phyloP scores from a whole-genome alignment of 92 coral and sea anemone genomes.

The Desmophyllum pertusum region DNA sequence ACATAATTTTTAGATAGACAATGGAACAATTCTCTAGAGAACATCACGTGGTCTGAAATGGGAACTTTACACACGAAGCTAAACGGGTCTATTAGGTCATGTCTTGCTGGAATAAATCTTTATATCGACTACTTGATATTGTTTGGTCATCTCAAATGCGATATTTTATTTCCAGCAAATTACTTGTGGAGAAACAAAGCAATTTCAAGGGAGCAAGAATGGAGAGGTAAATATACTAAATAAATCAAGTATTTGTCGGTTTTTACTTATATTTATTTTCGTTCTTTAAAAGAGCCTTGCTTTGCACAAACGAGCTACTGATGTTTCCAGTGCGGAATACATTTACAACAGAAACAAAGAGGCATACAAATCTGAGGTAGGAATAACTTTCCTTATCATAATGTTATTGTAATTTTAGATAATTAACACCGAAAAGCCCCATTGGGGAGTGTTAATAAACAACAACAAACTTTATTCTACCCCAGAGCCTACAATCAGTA shows the following conservation, averaged over 20 bases:
- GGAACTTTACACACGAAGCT: no score
- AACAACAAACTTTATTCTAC: no score
- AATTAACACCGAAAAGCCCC: no score
- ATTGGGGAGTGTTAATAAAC: no score
- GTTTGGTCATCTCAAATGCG: neutral
- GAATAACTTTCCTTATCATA: neutral
- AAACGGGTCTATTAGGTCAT: neutral
- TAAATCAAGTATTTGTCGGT: neutral
- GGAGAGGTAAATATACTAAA: neutral
- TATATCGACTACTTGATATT: neutral
- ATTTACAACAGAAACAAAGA: neutral
- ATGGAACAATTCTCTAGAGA: no score
- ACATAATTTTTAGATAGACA: no score
- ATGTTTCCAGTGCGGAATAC: constrained; percentile 26
- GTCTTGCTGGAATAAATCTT: neutral
- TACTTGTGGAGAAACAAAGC: neutral
- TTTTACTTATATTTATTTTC: neutral
- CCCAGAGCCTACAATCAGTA: no score
- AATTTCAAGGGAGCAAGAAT: neutral
- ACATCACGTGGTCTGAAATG: no score
- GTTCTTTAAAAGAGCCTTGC: neutral
- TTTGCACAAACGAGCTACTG: constrained; percentile 10
- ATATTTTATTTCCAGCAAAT: neutral
- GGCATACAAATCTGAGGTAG: constrained; percentile 9
- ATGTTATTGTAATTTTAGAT: no score